Conservation (phyloP, 1,140 invertebrate genomes). For the Papilio helenus region DNA sequence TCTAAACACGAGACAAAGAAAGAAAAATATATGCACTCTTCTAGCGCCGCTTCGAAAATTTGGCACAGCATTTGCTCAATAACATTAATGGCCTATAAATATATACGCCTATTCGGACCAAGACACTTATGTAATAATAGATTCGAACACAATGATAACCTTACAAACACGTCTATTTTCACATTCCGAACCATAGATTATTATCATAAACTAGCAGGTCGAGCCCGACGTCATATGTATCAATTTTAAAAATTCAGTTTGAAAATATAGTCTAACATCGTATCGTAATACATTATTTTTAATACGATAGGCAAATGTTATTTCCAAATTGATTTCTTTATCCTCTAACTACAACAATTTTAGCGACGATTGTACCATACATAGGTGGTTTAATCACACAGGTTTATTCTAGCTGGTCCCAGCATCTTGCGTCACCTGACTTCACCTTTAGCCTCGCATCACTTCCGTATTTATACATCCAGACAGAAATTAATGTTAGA, state of each 20-base stretch:
- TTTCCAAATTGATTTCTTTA: neutral
- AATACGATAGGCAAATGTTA: neutral
- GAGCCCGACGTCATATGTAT: neutral
- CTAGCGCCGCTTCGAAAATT: constrained; percentile 3
- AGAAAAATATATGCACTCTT: constrained; percentile 17
- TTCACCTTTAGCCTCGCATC: neutral
- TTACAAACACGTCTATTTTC: constrained; percentile 12
- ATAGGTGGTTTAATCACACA: neutral
- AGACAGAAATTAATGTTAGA: constrained; percentile 5
- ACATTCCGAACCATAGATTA: neutral
- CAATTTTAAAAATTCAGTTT: neutral
- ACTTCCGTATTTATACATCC: neutral
- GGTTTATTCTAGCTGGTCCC: neutral
- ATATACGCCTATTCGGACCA: neutral
- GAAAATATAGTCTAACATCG: neutral
- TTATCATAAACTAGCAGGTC: neutral
- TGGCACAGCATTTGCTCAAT: constrained; percentile 16
- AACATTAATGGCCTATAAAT: constrained; percentile 11
- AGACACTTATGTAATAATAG: constrained; percentile 8
- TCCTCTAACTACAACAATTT: neutral
- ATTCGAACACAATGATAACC: neutral
- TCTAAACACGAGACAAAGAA: constrained; percentile 31
- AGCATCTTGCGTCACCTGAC: neutral
- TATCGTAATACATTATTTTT: neutral
- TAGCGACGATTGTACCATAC: neutral